Evolutionary conservation across 2,888 invertebrate genomes (phyloP).

Genomic region (Rhagophthalmus giganteus): DNA sequence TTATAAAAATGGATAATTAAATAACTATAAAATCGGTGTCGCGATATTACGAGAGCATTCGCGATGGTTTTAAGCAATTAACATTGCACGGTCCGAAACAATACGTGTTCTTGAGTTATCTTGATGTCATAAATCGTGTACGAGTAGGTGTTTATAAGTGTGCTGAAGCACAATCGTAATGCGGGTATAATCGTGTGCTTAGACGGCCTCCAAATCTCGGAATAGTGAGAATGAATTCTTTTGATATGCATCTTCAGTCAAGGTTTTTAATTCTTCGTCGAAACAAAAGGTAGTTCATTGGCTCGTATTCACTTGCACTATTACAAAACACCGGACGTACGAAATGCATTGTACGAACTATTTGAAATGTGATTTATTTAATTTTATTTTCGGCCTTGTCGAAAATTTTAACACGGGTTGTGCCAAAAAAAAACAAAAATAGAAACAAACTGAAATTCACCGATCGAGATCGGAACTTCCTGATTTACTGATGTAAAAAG

Average conservation of each 20-base stretch:
- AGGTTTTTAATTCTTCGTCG: conserved; percentile 18
- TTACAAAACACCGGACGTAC: conserved; percentile 18
- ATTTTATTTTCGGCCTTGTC: background rate
- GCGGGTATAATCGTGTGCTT: conserved; percentile 12
- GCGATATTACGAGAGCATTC: background rate
- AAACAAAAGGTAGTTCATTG: conserved; percentile 15
- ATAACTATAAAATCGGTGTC: background rate
- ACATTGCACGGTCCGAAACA: conserved; percentile 17
- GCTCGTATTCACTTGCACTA: conserved; percentile 8
- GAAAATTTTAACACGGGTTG: background rate
- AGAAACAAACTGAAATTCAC: too few relatives aligned
- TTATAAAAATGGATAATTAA: background rate
- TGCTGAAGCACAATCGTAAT: conserved; percentile 7
- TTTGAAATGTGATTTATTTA: conserved; percentile 1
- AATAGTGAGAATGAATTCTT: conserved; percentile 13
- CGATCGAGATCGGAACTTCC: too few relatives aligned
- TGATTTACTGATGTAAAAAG: too few relatives aligned
- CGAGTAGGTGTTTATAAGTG: conserved; percentile 21
- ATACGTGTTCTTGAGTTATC: conserved; percentile 16
- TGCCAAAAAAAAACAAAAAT: too few relatives aligned
- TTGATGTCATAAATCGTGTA: conserved; percentile 30
- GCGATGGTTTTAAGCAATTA: conserved; percentile 5
- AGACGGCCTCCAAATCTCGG: conserved; percentile 18
- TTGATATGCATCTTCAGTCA: conserved; percentile 14
- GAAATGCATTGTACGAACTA: conserved; percentile 9